These are phyloP conservation scores for Ochotona princeps DNA, from an alignment of 2,113 vertebrate species.

Conservation along the genomic window DNA sequence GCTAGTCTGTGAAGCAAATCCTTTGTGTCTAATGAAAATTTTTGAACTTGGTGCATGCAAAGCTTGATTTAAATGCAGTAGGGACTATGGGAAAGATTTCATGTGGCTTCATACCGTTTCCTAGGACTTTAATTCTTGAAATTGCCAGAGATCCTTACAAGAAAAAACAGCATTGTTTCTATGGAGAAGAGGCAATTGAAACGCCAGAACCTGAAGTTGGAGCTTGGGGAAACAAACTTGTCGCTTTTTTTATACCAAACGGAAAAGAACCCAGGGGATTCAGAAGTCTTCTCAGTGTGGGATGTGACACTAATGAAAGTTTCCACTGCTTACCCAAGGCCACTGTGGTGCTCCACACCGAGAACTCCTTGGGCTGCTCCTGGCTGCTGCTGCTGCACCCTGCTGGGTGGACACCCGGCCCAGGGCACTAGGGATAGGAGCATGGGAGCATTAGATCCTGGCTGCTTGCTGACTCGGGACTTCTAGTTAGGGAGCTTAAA, in stretches of 20 bases:
- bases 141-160: background rate
- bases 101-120: background rate
- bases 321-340: background rate
- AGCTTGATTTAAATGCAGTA: constrained; percentile 20
- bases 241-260: background rate
- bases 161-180: background rate
- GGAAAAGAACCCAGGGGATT: background rate
- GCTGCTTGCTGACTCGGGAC: background rate
- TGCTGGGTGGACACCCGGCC: background rate
- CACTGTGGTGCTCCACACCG: fast-evolving
- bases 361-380: background rate
- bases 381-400: background rate
- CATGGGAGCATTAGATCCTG: no score
- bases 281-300: background rate
- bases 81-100: background rate
- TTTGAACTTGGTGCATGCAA: background rate
- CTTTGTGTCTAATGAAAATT: background rate
- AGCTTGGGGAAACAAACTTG: background rate
- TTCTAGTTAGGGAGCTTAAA: background rate
- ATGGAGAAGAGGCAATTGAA: background rate
- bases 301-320: background rate
- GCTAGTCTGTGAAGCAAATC: constrained; percentile 13
- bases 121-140: background rate
- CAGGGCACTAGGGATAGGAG: background rate
- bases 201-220: background rate